Percentiles rank a stretch among this genome's conserved stretches.
phyloP scores from a whole-genome alignment of 2,113 vertebrate species.

The Bubo scandiacus region DNA sequence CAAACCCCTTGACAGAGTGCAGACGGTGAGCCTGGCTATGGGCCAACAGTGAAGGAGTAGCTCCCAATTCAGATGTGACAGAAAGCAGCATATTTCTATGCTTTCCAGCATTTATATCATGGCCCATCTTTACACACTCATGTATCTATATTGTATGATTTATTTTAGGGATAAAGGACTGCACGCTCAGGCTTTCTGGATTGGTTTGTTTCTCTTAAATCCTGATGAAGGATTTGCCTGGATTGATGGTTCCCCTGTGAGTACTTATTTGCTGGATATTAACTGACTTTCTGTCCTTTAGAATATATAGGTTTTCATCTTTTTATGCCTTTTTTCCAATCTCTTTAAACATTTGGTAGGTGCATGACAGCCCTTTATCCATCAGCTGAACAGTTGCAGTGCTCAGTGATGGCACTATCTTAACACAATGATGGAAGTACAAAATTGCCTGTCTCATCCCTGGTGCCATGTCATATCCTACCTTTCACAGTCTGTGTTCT shows the following conservation, averaged over 20 bases:
- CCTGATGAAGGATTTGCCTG: slow-evolving; percentile 81
- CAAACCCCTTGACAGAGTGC: not conserved
- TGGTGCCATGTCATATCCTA: not conserved
- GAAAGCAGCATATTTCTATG: not conserved
- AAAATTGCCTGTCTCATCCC: not conserved
- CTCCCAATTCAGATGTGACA: not conserved
- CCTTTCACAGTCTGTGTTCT: accelerated
- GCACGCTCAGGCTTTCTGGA: slow-evolving; percentile 76
- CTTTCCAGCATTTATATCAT: not conserved
- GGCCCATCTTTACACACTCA: not conserved
- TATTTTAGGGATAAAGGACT: slow-evolving; percentile 44
- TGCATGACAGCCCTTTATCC: not conserved
- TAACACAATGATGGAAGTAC: not conserved
- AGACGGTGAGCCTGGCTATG: not conserved
- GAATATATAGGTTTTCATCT: not conserved
- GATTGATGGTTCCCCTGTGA: slow-evolving; percentile 86
- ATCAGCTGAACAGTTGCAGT: not conserved
- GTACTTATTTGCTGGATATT: slow-evolving; percentile 42
- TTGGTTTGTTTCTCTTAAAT: slow-evolving; percentile 78
- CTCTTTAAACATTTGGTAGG: not conserved
- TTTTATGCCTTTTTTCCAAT: not conserved
- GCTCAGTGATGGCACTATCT: not conserved
- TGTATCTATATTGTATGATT: not conserved
- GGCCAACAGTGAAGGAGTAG: not conserved
- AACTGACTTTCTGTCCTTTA: not conserved